Evolutionary conservation across 1,140 invertebrate genomes (phyloP).

Genomic region (Pogonus chalceus): DNA sequence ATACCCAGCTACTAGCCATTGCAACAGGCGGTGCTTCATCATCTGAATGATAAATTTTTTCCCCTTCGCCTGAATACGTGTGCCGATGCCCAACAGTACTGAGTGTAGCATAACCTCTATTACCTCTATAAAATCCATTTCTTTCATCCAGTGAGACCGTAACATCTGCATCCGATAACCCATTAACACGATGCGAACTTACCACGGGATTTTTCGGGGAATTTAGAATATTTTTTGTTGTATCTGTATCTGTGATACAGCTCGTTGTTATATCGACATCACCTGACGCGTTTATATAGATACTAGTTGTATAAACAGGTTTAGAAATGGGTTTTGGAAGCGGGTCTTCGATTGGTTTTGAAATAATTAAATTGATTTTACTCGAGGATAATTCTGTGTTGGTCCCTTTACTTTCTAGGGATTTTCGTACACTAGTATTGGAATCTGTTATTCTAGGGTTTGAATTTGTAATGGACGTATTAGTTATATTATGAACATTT

Average conservation of each 20-base stretch:
- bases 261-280: constrained; percentile 18
- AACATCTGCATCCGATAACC: constrained; percentile 17
- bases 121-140: constrained; percentile 32
- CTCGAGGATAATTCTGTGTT: background rate
- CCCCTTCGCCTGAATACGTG: constrained; percentile 33
- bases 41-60: constrained; percentile 34
- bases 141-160: constrained; percentile 13
- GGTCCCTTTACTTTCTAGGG: constrained; percentile 12
- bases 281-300: constrained; percentile 31
- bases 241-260: constrained; percentile 9
- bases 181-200: constrained; percentile 19
- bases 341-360: constrained; percentile 11
- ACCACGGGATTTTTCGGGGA: too few species aligned
- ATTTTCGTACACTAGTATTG: constrained; percentile 10
- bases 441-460: constrained; percentile 12
- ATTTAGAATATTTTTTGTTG: too few species aligned
- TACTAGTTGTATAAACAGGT: constrained; percentile 30
- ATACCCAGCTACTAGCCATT: constrained; percentile 5
- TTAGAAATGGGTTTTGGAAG: constrained; percentile 5
- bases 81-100: constrained; percentile 25
- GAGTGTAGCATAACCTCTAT: constrained; percentile 37
- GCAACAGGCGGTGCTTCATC: constrained; percentile 30
- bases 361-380: background rate
- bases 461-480: constrained; percentile 8
- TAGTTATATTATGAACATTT: background rate